These are phyloP conservation scores for Eriosoma lanigerum DNA, from an alignment of 1,140 invertebrate genomes.

Conservation along the genomic window DNA sequence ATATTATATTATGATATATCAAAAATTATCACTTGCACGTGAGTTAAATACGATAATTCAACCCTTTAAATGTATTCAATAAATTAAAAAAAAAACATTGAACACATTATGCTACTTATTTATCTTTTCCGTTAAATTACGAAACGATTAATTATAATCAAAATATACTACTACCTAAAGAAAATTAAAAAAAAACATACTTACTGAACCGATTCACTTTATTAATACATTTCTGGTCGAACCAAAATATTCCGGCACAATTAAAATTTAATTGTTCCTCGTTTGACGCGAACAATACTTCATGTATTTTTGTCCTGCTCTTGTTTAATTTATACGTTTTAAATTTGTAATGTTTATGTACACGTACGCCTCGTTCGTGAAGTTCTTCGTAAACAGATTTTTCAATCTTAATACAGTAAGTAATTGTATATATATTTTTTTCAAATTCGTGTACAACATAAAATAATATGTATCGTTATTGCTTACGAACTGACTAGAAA, in stretches of 20 bases:
- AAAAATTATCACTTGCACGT: no score
- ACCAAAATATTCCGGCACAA: conserved; percentile 37
- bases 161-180: no score
- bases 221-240: neutral
- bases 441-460: neutral
- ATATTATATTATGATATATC: no score
- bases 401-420: neutral
- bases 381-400: neutral
- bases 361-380: neutral
- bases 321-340: neutral
- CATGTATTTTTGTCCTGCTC: neutral
- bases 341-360: neutral
- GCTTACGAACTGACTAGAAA: conserved; percentile 7
- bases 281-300: neutral
- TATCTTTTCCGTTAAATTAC: no score
- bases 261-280: neutral
- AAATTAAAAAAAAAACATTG: no score
- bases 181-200: no score
- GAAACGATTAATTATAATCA: no score
- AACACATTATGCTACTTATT: no score
- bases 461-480: neutral
- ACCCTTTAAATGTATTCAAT: no score
- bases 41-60: no score
- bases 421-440: neutral
- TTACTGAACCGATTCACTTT: conserved; percentile 1